Evolutionary conservation across 2,888 invertebrate genomes (phyloP).

Genomic region (Stramonita haemastoma): DNA sequence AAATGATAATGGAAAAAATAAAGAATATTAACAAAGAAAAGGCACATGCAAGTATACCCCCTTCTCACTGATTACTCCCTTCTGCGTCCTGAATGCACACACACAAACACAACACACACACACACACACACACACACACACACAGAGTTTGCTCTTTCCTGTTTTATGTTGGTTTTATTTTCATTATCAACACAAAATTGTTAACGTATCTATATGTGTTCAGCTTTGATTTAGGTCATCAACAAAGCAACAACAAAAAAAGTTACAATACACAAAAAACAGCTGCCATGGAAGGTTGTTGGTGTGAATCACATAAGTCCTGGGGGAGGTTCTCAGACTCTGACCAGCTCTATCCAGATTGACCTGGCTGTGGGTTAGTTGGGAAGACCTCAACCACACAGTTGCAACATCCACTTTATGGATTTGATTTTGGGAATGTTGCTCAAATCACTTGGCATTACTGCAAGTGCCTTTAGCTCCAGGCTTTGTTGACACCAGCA

Average conservation of each 20-base stretch:
- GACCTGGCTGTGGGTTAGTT: too few relatives aligned
- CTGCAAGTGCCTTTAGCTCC: too few relatives aligned
- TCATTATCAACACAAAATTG: background rate
- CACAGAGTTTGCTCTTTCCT: background rate
- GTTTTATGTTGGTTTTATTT: too few relatives aligned
- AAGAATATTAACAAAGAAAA: background rate
- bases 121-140: background rate
- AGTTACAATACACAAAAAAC: background rate
- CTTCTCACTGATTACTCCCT: background rate
- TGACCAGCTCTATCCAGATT: too few relatives aligned
- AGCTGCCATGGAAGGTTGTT: background rate
- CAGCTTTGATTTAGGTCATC: background rate
- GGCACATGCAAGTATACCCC: background rate
- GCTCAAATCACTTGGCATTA: too few relatives aligned
- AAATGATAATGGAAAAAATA: background rate
- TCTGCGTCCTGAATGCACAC: background rate
- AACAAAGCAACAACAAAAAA: background rate
- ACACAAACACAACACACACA: background rate
- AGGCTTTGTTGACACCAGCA: too few relatives aligned
- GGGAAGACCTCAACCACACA: too few relatives aligned
- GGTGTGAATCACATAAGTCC: too few relatives aligned
- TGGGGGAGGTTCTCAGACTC: too few relatives aligned
- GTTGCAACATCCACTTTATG: too few relatives aligned
- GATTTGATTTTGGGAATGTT: too few relatives aligned
- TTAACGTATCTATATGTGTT: background rate